A percentile compares a stretch with the other conserved stretches of the same genome.
Evolutionary conservation across 1,140 invertebrate genomes (phyloP).

Genomic region (Drosophila aff.): DNA sequence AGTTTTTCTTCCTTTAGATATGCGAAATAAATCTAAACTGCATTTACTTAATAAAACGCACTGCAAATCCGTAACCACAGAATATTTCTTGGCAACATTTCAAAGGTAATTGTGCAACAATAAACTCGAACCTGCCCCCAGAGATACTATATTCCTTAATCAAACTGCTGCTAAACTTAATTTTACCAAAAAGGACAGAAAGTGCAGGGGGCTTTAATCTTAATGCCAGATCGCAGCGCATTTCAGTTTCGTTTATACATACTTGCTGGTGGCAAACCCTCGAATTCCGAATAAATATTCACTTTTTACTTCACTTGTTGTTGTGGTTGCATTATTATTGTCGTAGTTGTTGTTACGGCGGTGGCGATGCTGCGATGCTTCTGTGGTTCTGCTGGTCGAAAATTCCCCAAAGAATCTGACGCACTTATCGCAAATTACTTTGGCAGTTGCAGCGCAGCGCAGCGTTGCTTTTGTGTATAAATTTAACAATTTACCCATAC

Average conservation of each 20-base stretch:
- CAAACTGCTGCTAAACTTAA: constrained; percentile 34
- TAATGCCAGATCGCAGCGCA: constrained; percentile 53
- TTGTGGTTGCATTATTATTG: constrained; percentile 57
- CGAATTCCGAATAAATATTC: constrained; percentile 65
- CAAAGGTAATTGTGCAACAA: constrained; percentile 27
- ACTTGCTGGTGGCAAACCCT: constrained; percentile 26
- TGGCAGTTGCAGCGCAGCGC: constrained; percentile 70
- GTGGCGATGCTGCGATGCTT: constrained; percentile 19
- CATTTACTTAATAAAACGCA: neutral
- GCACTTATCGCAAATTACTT: constrained; percentile 84
- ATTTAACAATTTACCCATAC: constrained; percentile 82
- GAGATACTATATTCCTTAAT: constrained; percentile 12
- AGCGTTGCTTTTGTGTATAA: constrained; percentile 80
- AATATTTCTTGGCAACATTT: constrained; percentile 8
- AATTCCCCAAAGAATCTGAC: constrained; percentile 81
- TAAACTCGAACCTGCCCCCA: constrained; percentile 8
- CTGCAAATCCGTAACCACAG: constrained; percentile 4
- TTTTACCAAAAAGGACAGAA: constrained; percentile 7
- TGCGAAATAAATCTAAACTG: neutral
- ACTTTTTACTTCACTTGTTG: constrained; percentile 64
- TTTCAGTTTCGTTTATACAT: constrained; percentile 48
- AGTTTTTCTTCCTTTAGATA: too few species aligned
- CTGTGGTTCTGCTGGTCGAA: constrained; percentile 71
- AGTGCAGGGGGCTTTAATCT: constrained; percentile 35
- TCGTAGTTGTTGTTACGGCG: constrained; percentile 30